A percentile compares a stretch with the other conserved stretches of the same genome.
Conservation (phyloP, 2,888 invertebrate genomes). For the Erebia aethiops region DNA sequence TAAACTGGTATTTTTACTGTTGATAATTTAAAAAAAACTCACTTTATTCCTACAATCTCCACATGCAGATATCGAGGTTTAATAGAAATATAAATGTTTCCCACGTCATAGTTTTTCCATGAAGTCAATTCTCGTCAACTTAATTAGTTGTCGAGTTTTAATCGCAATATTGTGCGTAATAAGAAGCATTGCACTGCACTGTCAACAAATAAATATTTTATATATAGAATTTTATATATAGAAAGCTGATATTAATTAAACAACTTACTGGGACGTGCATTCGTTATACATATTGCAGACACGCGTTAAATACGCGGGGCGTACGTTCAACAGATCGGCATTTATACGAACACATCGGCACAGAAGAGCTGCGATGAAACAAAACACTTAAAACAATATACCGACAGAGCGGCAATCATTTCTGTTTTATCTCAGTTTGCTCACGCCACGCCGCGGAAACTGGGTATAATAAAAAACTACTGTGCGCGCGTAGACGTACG, state of each 20-base stretch:
- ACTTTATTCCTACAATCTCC: no score
- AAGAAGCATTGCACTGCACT: background rate
- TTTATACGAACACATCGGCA: conserved; percentile 67
- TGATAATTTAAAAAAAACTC: no score
- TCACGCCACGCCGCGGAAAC: conserved; percentile 75
- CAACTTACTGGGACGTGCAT: conserved; percentile 35
- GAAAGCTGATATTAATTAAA: conserved; percentile 31
- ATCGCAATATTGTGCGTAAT: background rate
- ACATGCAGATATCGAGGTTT: no score
- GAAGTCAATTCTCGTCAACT: no score
- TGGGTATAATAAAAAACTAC: conserved; percentile 77
- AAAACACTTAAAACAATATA: conserved; percentile 80
- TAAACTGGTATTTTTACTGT: no score
- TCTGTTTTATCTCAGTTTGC: conserved; percentile 80
- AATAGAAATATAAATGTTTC: no score
- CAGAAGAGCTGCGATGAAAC: conserved; percentile 67
- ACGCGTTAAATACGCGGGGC: conserved; percentile 4
- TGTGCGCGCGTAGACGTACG: conserved; percentile 48
- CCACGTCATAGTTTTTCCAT: no score
- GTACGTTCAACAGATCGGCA: conserved; percentile 54
- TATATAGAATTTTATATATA: conserved; percentile 10
- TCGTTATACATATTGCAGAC: conserved; percentile 41
- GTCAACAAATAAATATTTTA: conserved; percentile 1
- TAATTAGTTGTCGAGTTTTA: background rate
- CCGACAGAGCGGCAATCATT: conserved; percentile 79